Evolutionary conservation across 1,140 invertebrate genomes (phyloP), one percentile per base, ranked within the genome.

Genomic region (Helicoverpa armigera): DNA sequence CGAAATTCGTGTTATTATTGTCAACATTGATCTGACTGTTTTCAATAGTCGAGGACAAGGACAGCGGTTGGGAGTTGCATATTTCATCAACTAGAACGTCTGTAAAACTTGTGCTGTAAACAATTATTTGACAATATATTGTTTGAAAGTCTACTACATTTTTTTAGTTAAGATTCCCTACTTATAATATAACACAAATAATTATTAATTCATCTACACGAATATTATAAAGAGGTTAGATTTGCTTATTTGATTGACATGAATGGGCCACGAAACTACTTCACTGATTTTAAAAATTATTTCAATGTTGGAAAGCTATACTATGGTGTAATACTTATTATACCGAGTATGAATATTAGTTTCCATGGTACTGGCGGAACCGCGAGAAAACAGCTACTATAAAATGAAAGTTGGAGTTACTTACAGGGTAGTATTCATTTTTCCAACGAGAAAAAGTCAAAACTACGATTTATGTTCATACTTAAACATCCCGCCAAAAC

Each of bases 41-140:
- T 54, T 74, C 81, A 23, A 23, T 13, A n/a, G 87, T 85, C 43
- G 89, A 89, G 10, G 90, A 74, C n/a, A 94, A 85, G 0, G 92
- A 94, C 53, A 94, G 65, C 14, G 93, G 93, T 79, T 90, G 93
- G 12, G 93, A 94, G 73, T 89, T 78, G 2, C 51, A 61, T 83
- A 91, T 87, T 77, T 91, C 89, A n/a, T 91, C 89, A 31, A 85
- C 83, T 13, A 92, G 82, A 79, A 92, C 53, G 85, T 93, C 91
- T 50, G 92, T 92, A 72, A 93, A 93, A 29, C 83, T 89, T 63
- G 77, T 67, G 60, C 92, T 94, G 72, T 29, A 10, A 23, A 48
- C n/a, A 51, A 31, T 16, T 53, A 35, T 23, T 23, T 23, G 23
- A 23, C 1, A 23, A 23, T 23, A 23, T 23, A 23, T 23, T 23